A percentile compares a stretch with the other conserved stretches of the same genome.
Evolutionary conservation across 2,888 invertebrate species (phyloP).

Genomic region (Clitarchus hookeri): DNA sequence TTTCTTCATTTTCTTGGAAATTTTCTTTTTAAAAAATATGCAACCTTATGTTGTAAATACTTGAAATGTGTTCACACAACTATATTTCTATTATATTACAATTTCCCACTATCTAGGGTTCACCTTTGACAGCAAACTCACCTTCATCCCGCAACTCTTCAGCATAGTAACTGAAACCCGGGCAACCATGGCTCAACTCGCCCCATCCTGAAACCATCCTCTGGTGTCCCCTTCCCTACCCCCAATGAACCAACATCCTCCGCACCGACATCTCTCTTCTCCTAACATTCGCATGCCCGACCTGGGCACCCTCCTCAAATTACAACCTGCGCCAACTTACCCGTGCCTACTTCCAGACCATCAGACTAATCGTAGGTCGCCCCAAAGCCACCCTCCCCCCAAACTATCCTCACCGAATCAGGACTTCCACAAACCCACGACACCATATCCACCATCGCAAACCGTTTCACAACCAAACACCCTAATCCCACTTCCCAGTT

Average conservation of each 20-base stretch:
- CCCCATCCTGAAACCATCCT: background rate
- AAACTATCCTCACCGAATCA: background rate
- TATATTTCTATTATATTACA: too few species aligned
- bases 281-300: background rate
- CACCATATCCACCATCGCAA: background rate
- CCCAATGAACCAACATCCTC: too few species aligned
- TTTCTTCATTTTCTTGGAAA: too few species aligned
- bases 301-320: background rate
- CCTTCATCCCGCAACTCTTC: background rate
- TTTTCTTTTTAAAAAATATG: too few species aligned
- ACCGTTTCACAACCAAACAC: background rate
- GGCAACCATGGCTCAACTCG: background rate
- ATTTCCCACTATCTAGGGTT: background rate
- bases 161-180: background rate
- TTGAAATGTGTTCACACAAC: too few species aligned
- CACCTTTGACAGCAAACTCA: background rate
- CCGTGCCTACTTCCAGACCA: background rate
- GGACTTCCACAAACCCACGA: background rate
- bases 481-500: too few species aligned
- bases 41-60: too few species aligned
- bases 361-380: background rate
- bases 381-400: background rate
- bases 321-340: background rate
- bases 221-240: background rate
- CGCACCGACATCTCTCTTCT: too few species aligned